Conservation (phyloP, 2,113 vertebrate species). For the Aythya baeri region DNA sequence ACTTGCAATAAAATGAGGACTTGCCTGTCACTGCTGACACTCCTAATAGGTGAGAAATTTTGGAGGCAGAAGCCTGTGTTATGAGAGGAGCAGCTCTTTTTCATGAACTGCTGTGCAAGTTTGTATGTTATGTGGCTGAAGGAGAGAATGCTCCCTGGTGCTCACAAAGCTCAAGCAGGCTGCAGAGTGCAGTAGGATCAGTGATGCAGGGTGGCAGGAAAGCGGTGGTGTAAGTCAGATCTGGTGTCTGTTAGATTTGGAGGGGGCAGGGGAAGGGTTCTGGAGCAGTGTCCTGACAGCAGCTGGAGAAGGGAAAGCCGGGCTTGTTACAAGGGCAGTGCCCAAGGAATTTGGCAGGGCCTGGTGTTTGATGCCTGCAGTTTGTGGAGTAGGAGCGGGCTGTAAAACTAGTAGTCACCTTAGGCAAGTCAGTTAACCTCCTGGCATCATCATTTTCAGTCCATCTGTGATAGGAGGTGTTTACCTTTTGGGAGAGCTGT, state of each 20-base stretch:
- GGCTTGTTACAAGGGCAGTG: rapidly evolving
- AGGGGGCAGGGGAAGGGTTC: background rate
- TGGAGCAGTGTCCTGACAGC: background rate
- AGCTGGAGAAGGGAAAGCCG: background rate
- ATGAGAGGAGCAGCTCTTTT: background rate
- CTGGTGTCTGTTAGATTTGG: background rate
- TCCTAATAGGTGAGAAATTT: background rate
- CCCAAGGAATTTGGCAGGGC: background rate
- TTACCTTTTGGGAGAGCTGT: background rate
- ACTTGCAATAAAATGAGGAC: background rate
- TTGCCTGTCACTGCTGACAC: background rate
- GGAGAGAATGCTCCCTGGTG: background rate
- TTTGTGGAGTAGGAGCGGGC: background rate
- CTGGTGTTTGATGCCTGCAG: background rate
- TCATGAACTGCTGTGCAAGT: rapidly evolving
- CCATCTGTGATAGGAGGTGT: background rate
- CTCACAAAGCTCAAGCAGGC: background rate
- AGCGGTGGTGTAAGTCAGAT: background rate
- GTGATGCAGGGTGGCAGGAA: no score
- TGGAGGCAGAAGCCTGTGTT: background rate
- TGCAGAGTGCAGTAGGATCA: background rate
- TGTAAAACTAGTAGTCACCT: background rate
- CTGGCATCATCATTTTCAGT: rapidly evolving
- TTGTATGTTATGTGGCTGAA: background rate
- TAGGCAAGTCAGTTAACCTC: background rate